phyloP scores from a whole-genome alignment of 2,888 invertebrate genomes.

The Dicyrtoma fusca region DNA sequence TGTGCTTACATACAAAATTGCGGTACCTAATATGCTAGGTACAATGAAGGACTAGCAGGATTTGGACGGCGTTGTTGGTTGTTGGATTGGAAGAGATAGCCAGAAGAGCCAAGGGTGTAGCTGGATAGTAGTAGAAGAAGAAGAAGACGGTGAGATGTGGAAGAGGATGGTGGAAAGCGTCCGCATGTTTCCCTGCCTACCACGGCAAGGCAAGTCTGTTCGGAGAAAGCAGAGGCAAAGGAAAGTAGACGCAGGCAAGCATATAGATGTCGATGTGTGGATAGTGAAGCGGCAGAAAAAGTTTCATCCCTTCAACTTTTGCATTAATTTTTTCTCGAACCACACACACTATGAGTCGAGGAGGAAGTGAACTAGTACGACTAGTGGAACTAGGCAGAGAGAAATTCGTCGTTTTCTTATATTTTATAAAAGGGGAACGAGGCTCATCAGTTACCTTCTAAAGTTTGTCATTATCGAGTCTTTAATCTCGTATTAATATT shows the following conservation, averaged over 20 bases:
- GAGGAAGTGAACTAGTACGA: constrained; percentile 13
- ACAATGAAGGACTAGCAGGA: too few species aligned
- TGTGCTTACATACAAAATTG: too few species aligned
- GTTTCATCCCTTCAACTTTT: constrained; percentile 50
- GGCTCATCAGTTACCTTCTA: constrained; percentile 52
- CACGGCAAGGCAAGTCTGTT: background rate
- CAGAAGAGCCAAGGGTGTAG: constrained; percentile 11
- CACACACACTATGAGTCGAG: constrained; percentile 8
- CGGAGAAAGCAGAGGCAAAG: background rate
- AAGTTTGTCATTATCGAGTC: constrained; percentile 53
- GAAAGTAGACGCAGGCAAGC: background rate
- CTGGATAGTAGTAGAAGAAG: constrained; percentile 24
- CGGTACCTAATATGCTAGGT: too few species aligned
- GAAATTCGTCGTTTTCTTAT: background rate
- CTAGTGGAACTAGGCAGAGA: constrained; percentile 29
- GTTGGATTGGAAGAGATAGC: background rate
- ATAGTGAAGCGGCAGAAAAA: constrained; percentile 41
- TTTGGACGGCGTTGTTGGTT: too few species aligned
- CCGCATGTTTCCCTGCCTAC: background rate
- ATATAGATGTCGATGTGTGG: constrained; percentile 18
- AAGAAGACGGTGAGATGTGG: background rate
- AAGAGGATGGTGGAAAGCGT: background rate
- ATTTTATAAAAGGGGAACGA: constrained; percentile 14
- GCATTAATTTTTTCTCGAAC: constrained; percentile 50
- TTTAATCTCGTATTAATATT: constrained; percentile 53